Conservation (phyloP, 2,113 vertebrate genomes). For the pig (Sus scrofa) region T2T-Sscrofa CM000819.6:23265501-23266000, state of each 20-base stretch:
- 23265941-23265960: background rate
- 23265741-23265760: background rate
- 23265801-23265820: background rate
- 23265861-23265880: background rate
- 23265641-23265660: background rate
- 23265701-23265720: background rate
- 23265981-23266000: background rate
- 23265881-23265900: background rate
- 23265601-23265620: too few relatives aligned
- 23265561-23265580: background rate
- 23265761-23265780: background rate
- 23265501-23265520: background rate
- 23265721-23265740: background rate
- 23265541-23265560: background rate
- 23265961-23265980: background rate
- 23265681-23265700: constrained; percentile 43
- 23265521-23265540: background rate
- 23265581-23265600: background rate
- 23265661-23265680: constrained; percentile 46
- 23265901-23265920: background rate
- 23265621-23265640: background rate
- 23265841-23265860: background rate
- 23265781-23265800: background rate
- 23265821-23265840: background rate
- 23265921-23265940: background rate